Percentiles rank a stretch among this genome's conserved stretches.
These are phyloP conservation scores for Stegodyphus mimosarum DNA, from an alignment of 1,140 invertebrate species.

Conservation along the genomic window DNA sequence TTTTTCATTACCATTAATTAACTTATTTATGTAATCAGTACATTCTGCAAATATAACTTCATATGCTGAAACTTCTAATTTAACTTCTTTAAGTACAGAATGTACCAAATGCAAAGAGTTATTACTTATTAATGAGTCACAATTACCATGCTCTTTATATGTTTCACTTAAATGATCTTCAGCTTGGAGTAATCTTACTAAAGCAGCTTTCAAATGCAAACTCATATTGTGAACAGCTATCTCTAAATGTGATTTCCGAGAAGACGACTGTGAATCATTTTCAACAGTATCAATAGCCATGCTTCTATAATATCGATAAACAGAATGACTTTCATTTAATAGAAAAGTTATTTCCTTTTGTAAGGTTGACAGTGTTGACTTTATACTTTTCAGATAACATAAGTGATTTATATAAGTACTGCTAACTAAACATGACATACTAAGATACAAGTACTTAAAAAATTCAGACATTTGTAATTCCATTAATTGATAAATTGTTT, in stretches of 20 bases:
- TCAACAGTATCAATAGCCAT: too few relatives aligned
- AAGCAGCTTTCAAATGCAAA: conserved; percentile 37
- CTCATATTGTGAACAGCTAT: conserved; percentile 35
- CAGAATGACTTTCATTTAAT: neutral
- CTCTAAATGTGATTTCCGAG: conserved; percentile 2
- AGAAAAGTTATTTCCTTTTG: too few relatives aligned
- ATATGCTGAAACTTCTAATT: neutral
- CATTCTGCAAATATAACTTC: conserved; percentile 2
- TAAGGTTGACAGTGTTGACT: too few relatives aligned
- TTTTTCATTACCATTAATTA: neutral
- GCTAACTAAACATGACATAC: neutral
- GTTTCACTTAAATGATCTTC: conserved; percentile 7
- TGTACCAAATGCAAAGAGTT: neutral
- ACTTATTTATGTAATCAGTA: neutral
- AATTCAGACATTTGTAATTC: conserved; percentile 48
- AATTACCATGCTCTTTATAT: neutral
- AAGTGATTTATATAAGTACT: too few relatives aligned
- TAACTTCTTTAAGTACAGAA: neutral
- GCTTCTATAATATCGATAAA: neutral
- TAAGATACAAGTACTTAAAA: conserved; percentile 10
- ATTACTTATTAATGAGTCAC: neutral
- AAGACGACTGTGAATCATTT: too few relatives aligned
- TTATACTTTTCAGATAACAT: too few relatives aligned
- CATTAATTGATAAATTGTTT: conserved; percentile 34
- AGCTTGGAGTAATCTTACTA: conserved; percentile 9